phyloP scores from a whole-genome alignment of 2,113 vertebrate species.

The Galbula dea region DNA sequence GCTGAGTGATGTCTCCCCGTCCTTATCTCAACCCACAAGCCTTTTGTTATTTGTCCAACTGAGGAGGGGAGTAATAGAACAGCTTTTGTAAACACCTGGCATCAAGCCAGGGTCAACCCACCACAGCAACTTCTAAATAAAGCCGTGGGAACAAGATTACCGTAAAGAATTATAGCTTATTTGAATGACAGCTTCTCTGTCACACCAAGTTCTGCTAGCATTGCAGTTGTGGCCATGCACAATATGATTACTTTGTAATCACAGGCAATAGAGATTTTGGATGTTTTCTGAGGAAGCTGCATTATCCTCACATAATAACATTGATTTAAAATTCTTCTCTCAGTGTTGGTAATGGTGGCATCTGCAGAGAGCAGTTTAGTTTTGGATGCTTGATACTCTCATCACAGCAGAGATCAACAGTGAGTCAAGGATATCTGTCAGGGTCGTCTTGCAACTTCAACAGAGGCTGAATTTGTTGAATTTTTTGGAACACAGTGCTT shows the following conservation, averaged over 20 bases:
- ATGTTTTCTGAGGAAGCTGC: constrained; percentile 37
- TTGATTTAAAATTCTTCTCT: constrained; percentile 57
- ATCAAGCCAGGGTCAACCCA: background rate
- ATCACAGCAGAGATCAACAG: constrained; percentile 34
- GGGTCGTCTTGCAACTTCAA: background rate
- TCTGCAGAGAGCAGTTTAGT: constrained; percentile 48
- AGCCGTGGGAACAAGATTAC: background rate
- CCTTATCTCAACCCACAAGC: background rate
- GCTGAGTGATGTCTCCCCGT: background rate
- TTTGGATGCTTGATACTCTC: constrained; percentile 5
- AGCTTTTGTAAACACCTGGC: background rate
- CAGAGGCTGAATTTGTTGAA: background rate
- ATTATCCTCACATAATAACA: constrained; percentile 47
- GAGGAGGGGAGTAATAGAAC: background rate
- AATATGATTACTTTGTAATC: constrained; percentile 50
- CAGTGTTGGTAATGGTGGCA: constrained; percentile 25
- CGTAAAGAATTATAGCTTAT: constrained; percentile 33
- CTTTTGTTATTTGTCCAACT: background rate
- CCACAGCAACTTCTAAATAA: background rate
- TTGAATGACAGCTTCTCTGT: constrained; percentile 12
- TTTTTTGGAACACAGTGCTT: background rate
- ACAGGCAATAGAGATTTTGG: constrained; percentile 9
- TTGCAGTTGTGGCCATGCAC: background rate
- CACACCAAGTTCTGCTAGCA: background rate
- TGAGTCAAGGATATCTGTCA: constrained; percentile 14